Conservation (phyloP, 2,888 invertebrate species). For the Suillia variegata region DNA sequence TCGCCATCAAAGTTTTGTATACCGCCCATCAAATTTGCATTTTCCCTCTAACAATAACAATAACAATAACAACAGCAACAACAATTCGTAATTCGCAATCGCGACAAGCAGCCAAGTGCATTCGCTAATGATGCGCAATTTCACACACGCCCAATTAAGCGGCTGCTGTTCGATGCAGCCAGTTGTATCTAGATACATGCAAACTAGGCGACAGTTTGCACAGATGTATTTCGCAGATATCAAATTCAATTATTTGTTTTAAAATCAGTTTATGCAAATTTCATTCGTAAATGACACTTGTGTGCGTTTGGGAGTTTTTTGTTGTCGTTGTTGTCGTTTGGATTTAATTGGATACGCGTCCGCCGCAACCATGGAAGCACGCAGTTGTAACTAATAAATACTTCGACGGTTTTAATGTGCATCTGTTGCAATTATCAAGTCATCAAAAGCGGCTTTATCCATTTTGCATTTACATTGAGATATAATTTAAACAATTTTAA, state of each 20-base stretch:
- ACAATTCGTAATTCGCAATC: too few species aligned
- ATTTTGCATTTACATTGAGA: slow-evolving; percentile 23
- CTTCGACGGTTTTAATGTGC: slow-evolving; percentile 23
- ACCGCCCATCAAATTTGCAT: neutral
- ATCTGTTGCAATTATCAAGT: slow-evolving; percentile 52
- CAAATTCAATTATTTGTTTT: slow-evolving; percentile 50
- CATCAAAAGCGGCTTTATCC: slow-evolving; percentile 50
- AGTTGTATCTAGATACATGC: slow-evolving; percentile 11
- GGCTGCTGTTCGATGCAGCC: too few species aligned
- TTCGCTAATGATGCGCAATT: slow-evolving; percentile 27
- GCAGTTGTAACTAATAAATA: neutral
- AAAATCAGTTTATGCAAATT: slow-evolving; percentile 51
- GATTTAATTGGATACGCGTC: too few species aligned
- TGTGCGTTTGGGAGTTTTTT: neutral
- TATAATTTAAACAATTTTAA: too few species aligned
- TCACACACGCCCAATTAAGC: slow-evolving; percentile 23
- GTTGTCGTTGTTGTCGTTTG: too few species aligned
- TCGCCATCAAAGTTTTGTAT: too few species aligned
- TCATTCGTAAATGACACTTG: slow-evolving; percentile 11
- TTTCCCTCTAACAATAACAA: too few species aligned
- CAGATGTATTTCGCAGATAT: slow-evolving; percentile 42
- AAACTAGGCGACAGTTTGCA: slow-evolving; percentile 22
- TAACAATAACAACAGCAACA: too few species aligned
- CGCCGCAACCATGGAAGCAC: neutral
- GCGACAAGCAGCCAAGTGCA: slow-evolving; percentile 10